phyloP scores from a whole-genome alignment of 2,797 vertebrate species.

The Phrynocephalus guinanensis region DNA sequence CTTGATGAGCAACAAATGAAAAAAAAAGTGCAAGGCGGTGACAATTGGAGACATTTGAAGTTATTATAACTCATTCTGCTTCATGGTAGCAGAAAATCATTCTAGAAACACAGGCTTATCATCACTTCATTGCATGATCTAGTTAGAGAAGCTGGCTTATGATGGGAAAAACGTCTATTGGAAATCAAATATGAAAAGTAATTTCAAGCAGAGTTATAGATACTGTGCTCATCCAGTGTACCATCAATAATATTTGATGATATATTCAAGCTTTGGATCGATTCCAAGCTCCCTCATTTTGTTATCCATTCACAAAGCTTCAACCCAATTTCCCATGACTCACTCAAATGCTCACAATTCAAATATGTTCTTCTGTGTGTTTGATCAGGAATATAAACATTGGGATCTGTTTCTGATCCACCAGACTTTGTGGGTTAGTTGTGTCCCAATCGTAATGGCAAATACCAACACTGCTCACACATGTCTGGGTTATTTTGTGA shows the following conservation, averaged over 20 bases:
- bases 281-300: constrained; percentile 22
- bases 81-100: constrained; percentile 39
- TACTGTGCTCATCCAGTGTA: constrained; percentile 42
- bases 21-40: constrained; percentile 27
- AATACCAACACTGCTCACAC: constrained; percentile 11
- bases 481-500: constrained; percentile 19
- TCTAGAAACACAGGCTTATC: constrained; percentile 25
- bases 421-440: not conserved
- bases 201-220: constrained; percentile 28
- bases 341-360: not conserved
- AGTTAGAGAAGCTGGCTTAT: not conserved
- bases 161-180: constrained; percentile 39
- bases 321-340: not conserved
- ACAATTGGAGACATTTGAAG: constrained; percentile 37
- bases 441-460: constrained; percentile 18
- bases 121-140: constrained; percentile 30
- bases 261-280: constrained; percentile 12
- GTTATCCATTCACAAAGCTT: constrained; percentile 28
- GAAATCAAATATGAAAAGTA: constrained; percentile 47
- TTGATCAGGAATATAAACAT: constrained; percentile 32
- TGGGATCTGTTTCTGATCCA: constrained; percentile 23
- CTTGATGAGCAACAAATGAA: constrained; percentile 11
- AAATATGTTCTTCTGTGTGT: constrained; percentile 6
- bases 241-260: constrained; percentile 23
- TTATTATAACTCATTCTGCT: constrained; percentile 30